phyloP scores from a whole-genome alignment of 2,888 invertebrate genomes.

The Dichetophora obliterata region DNA sequence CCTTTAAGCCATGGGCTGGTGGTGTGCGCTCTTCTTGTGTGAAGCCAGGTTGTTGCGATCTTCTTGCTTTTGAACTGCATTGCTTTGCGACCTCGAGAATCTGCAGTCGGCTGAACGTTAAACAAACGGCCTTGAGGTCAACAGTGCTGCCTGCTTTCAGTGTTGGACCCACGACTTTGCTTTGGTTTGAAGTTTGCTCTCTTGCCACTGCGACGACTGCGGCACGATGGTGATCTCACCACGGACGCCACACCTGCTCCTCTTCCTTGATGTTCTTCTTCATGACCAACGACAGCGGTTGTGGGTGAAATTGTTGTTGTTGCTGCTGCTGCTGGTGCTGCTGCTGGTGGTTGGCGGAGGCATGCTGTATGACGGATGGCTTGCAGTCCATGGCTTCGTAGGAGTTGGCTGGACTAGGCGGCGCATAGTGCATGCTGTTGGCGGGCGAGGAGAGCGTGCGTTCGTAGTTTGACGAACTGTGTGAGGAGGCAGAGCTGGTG shows the following conservation, averaged over 20 bases:
- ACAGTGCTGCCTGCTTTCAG: constrained; percentile 24
- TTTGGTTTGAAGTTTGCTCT: constrained; percentile 34
- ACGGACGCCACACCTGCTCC: constrained; percentile 86
- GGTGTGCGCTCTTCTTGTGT: too few relatives aligned
- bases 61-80: too few relatives aligned
- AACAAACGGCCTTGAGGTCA: not conserved
- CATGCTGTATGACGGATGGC: constrained; percentile 72
- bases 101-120: too few relatives aligned
- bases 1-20: too few relatives aligned
- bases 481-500: constrained; percentile 77
- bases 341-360: constrained; percentile 56
- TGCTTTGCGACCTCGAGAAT: too few relatives aligned
- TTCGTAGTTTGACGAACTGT: constrained; percentile 72
- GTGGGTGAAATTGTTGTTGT: constrained; percentile 45
- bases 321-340: constrained; percentile 56
- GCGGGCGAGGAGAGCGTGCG: constrained; percentile 70
- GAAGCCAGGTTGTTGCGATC: too few relatives aligned
- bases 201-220: not conserved
- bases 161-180: constrained; percentile 49
- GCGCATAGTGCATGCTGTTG: constrained; percentile 70
- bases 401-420: constrained; percentile 72
- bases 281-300: constrained; percentile 81
- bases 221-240: constrained; percentile 70
- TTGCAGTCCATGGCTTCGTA: constrained; percentile 70
- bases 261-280: constrained; percentile 75